Base-by-base conservation (phyloP, 2,113 vertebrate species). In the Istiophorus platypterus region DNA sequence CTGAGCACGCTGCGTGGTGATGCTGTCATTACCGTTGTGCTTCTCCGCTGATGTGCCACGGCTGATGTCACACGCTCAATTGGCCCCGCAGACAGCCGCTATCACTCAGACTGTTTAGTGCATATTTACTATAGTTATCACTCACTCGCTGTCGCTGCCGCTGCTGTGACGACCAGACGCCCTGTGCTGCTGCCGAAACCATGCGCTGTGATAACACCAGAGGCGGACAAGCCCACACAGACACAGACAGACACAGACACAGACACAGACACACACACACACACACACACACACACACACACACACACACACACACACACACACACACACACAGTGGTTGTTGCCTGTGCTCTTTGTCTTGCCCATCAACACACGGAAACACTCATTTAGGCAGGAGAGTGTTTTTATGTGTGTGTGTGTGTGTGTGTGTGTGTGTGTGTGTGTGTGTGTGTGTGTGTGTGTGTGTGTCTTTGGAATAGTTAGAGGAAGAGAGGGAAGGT, bases 11-110 rank as follows among this genome's bases (percentile, higher is more conserved):
- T 81, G 91, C 80, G 78, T 85, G 92, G 91, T 91, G 90, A 89
- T 81, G 92, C 91, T 89, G 93, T 93, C 89, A 91, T 95, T 94
- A 94, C 92, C 85, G 87, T 88, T 84, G 88, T 89, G 92, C 90
- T 92, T 91, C 91, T 92, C 89, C 76, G 78, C 90, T 76, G 88
- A 92, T 91, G 85, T 89, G 90, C 84, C 88, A 86, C 85, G 88
- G 88, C 94, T 91, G 92, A 93, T 95, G 95, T 95, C 93, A 93
- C 90, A 93, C 74, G 91, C 93, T 93, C 95, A 95, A 94, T 95
- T 94, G 93, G 92, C 89, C 91, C 88, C 83, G 78, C 80, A 89
- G 92, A 94, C 93, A 93, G 91, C 78, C 73, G 81, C 88, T 91
- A 94, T 94, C 92, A 88, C 86, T 94, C 94, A 93, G 79, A 62